Evolutionary conservation across 2,797 vertebrate species (phyloP).

Genomic region (Sylvia borin): DNA sequence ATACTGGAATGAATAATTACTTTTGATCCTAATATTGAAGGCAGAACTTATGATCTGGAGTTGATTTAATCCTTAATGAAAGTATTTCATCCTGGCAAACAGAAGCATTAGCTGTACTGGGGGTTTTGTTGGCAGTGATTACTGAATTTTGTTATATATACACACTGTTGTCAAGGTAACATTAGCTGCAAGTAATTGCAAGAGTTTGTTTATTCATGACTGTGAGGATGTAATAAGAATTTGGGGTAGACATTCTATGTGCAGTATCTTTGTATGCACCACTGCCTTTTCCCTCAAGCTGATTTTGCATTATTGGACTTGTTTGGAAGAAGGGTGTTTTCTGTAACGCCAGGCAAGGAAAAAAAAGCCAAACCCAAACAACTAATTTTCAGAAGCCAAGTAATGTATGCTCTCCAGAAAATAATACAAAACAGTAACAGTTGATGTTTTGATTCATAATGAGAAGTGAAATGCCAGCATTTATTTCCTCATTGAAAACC

Average conservation of each 20-base stretch:
- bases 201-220: constrained; percentile 39
- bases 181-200: constrained; percentile 11
- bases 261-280: neutral
- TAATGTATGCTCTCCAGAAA: neutral
- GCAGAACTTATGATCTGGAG: neutral
- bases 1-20: neutral
- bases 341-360: neutral
- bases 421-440: neutral
- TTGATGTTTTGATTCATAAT: neutral
- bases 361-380: neutral
- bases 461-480: neutral
- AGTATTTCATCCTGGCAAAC: constrained; percentile 32
- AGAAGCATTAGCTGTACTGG: neutral
- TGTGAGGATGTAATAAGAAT: constrained; percentile 10
- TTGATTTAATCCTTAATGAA: constrained; percentile 31
- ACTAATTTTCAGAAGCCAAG: neutral
- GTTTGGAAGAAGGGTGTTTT: neutral
- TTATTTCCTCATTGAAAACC: neutral
- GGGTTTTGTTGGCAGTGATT: constrained; percentile 28
- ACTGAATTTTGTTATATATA: constrained; percentile 40
- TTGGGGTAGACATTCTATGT: neutral
- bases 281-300: neutral
- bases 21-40: constrained; percentile 1
- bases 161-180: constrained; percentile 46
- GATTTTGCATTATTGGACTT: neutral